Base-by-base conservation (phyloP, 2,888 invertebrate genomes). In the Rotaria magnacalcarata region DNA sequence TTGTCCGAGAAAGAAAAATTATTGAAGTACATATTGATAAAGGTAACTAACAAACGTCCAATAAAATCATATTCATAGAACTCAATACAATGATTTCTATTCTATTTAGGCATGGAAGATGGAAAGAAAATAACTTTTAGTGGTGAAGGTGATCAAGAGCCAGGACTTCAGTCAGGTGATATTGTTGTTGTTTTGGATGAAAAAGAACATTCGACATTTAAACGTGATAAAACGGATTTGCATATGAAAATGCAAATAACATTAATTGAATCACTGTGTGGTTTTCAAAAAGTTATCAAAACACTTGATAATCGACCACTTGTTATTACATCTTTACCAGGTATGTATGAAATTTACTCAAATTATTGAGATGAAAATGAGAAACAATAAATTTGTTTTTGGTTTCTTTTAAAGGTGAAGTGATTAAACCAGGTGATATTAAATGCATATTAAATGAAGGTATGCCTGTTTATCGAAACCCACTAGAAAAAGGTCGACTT, bases 301-400 rank as follows among this genome's bases (percentile, higher is more conserved):
- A 96, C 97, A 91, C 93, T 97, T 88, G 96, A 97, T 92, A 96
- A 95, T 0, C 93, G 96, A 84, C 94, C 94, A 89, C 92, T 97
- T 87, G 92, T 96, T 85, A 93, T 97, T 86, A 94, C 93, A 90
- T 94, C 94, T 89, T 93, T 93, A 85, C 93, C 95, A 10, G 96
- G 96, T 27, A 93, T 94, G 88, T 94, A 96, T 34, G 94, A 96
- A 41, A 47, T 21, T 75, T 11, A 19, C 1, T 43, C 21, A 11
- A 34, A 34, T 34, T 43, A 41, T 24, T 47, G 6, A 3, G 6
- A 47, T 6, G 21, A 74, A 27, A 14, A 41, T 19, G 21, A 84
- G 56, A 43, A 84, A 27, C 2, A 16, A 34, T 6, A 16, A 14
- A 84, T 47, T 47, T 24, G 14, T 58, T 56, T 60, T 85, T 16